Base-by-base conservation (phyloP, 1,140 invertebrate genomes). In the Neodiprion pinetum region DNA sequence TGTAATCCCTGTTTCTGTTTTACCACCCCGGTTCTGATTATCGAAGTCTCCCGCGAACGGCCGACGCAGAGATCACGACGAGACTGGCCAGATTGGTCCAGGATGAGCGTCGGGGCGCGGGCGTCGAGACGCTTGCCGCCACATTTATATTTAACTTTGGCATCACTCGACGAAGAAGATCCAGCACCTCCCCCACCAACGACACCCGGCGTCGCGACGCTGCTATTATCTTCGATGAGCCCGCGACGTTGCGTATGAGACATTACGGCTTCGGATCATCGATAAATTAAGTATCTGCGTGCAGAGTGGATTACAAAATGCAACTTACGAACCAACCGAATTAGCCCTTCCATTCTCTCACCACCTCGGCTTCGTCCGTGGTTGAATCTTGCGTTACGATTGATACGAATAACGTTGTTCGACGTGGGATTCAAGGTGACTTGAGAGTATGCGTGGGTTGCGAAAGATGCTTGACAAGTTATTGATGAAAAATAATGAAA, bases 141-240 rank as follows among this genome's bases (percentile, higher is more conserved):
- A 79, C 80, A 80, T 84, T 88, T 88, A 88, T 87, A 88, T 88
- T 89, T 88, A 89, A 88, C 86, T 88, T 89, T 88, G 86, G 87
- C 87, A 87, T 87, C 85, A 87, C 83, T 87, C 86, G 84, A 85
- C 84, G 80, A 87, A 77, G 75, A 80, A 77, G 78, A 81, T 73
- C 72, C 76, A 69, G 70, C 72, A 76, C 78, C 73, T 68, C 75
- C 23, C 72, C 68, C 68, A 72, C 69, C 12, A 49, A 69, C 65
- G 72, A 73, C 23, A 21, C 61, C 14, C 17, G 28, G 40, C 67
- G 67, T 49, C 65, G 67, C 65, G 72, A 48, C 72, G 47, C 53
- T 48, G 75, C 75, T 74, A 76, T 80, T 78, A 80, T 77, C 77
- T 76, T 80, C 76, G 79, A 81, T 80, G 82, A 80, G 76, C 76